Conservation (phyloP, 1,140 invertebrate genomes). For the Agraylea sexmaculata region DNA sequence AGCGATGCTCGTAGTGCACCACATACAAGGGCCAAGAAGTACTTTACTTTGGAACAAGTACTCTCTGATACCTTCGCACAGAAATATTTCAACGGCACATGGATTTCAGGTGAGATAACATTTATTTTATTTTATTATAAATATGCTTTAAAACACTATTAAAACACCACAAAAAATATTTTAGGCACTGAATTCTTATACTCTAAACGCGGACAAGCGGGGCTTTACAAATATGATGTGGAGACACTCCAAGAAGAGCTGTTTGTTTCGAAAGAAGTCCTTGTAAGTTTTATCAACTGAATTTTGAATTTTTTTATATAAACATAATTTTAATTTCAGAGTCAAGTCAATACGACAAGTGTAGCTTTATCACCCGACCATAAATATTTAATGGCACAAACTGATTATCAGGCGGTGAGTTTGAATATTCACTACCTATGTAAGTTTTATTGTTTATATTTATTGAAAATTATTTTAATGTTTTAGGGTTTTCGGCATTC, state of each 20-base stretch:
- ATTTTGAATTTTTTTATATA: neutral
- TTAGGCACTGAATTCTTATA: slow-evolving; percentile 14
- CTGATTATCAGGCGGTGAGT: slow-evolving; percentile 17
- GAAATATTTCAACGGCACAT: slow-evolving; percentile 31
- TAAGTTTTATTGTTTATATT: too few species aligned
- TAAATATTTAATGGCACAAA: slow-evolving; percentile 15
- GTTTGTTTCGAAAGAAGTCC: slow-evolving; percentile 8
- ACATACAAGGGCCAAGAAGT: slow-evolving; percentile 12
- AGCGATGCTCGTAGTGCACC: too few species aligned
- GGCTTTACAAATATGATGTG: slow-evolving; percentile 10
- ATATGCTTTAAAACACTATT: neutral
- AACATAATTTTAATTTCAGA: slow-evolving; percentile 9
- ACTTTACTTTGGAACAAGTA: slow-evolving; percentile 13
- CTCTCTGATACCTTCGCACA: slow-evolving; percentile 24
- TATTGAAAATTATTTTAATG: neutral
- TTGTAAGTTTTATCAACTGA: slow-evolving; percentile 11
- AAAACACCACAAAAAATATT: slow-evolving; percentile 1
- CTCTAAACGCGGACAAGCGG: neutral
- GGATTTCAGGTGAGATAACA: slow-evolving; percentile 32
- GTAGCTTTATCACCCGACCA: slow-evolving; percentile 16
- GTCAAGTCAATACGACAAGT: slow-evolving; percentile 17
- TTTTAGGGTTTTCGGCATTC: slow-evolving; percentile 52
- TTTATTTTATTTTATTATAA: slow-evolving; percentile 4
- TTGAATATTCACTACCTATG: slow-evolving; percentile 1
- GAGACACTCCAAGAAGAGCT: neutral